phyloP scores from a whole-genome alignment of 1,140 invertebrate species.

The Pectinophora gossypiella region DNA sequence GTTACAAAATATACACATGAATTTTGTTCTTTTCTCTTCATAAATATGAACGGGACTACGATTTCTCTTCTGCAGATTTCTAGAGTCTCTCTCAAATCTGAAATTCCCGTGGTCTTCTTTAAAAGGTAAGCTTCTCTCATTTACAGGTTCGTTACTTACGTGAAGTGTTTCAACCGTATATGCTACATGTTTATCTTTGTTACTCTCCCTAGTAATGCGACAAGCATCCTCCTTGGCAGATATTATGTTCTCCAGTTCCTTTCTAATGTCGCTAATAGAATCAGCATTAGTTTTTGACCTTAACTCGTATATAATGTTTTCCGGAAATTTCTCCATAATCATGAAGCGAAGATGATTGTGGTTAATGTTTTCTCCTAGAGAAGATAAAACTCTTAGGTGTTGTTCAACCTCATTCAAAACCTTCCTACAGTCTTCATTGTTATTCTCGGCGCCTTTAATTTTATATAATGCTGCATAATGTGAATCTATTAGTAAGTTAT shows the following conservation, averaged over 20 bases:
- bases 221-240: not conserved
- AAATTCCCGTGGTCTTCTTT: no score
- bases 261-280: not conserved
- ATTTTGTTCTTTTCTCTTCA: no score
- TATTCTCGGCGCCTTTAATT: not conserved
- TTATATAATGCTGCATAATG: slow-evolving; percentile 4
- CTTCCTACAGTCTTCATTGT: not conserved
- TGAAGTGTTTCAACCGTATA: not conserved
- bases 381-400: slow-evolving; percentile 5
- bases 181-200: not conserved
- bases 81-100: no score
- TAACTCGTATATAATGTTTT: slow-evolving; percentile 6
- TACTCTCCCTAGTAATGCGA: not conserved
- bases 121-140: no score
- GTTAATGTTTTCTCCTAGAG: slow-evolving; percentile 4
- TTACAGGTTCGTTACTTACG: not conserved
- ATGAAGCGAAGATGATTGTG: not conserved
- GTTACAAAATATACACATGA: no score
- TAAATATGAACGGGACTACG: no score
- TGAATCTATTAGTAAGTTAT: slow-evolving; percentile 2
- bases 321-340: slow-evolving; percentile 7
- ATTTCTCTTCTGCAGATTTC: no score
- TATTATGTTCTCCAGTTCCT: not conserved
- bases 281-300: not conserved
- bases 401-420: slow-evolving; percentile 2